These are phyloP conservation scores for Labeo catla DNA, from an alignment of 2,113 vertebrate genomes.

Conservation along the genomic window DNA sequence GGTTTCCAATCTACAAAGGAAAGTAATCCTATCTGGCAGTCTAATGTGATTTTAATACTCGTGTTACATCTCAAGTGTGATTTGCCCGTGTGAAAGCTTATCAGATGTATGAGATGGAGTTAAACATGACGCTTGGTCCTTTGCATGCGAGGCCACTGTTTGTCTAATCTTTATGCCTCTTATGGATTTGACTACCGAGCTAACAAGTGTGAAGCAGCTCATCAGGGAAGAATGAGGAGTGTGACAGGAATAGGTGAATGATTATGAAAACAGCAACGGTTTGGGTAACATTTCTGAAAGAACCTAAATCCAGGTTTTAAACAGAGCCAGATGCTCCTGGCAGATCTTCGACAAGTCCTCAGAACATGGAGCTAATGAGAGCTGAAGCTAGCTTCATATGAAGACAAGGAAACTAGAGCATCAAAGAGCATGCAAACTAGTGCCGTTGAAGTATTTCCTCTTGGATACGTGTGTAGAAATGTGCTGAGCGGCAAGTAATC, in stretches of 20 bases:
- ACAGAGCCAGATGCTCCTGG: conserved; percentile 16
- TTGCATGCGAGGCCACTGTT: conserved; percentile 46
- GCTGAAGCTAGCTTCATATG: conserved; percentile 19
- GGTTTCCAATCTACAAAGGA: conserved; percentile 62
- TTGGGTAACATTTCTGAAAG: conserved; percentile 8
- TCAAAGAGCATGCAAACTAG: conserved; percentile 44
- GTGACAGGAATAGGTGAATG: conserved; percentile 38
- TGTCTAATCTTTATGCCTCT: conserved; percentile 47
- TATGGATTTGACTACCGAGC: conserved; percentile 57
- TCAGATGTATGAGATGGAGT: conserved; percentile 64
- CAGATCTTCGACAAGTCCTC: conserved; percentile 32
- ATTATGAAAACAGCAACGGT: conserved; percentile 35
- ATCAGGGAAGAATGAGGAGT: conserved; percentile 33
- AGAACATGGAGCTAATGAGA: conserved; percentile 16
- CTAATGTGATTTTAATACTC: conserved; percentile 64
- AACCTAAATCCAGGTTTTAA: conserved; percentile 19
- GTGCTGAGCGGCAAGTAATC: background rate
- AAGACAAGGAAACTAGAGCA: conserved; percentile 8
- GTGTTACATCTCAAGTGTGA: conserved; percentile 57
- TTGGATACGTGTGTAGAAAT: background rate
- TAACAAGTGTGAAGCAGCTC: conserved; percentile 46
- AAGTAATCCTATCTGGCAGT: conserved; percentile 62
- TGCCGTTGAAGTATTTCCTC: conserved; percentile 1
- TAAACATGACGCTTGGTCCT: conserved; percentile 55
- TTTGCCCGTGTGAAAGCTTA: conserved; percentile 60